Conservation (phyloP, 2,888 invertebrate genomes). For the Caenorhabditis wallacei region DNA sequence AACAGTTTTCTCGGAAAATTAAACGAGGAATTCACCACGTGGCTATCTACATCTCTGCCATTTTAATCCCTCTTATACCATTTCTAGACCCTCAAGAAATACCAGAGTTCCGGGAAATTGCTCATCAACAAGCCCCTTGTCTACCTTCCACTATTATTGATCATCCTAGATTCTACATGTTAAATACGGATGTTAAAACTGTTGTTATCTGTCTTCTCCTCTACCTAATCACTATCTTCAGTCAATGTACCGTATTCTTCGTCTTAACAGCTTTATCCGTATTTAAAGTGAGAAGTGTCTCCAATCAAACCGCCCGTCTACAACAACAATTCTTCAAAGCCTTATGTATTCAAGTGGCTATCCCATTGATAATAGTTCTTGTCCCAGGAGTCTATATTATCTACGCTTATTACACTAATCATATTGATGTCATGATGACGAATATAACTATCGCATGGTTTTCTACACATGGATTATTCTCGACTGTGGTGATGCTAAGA, state of each 20-base stretch:
- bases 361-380: background rate
- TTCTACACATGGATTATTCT: background rate
- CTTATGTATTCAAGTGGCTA: background rate
- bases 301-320: background rate
- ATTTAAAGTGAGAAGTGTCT: background rate
- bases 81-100: background rate
- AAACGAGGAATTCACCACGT: constrained; percentile 1
- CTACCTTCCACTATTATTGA: background rate
- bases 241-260: background rate
- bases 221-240: background rate
- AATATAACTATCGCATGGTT: background rate
- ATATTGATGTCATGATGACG: background rate
- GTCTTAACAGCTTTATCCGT: background rate
- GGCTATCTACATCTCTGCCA: background rate
- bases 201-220: background rate
- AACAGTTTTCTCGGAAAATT: background rate
- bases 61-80: background rate
- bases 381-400: background rate
- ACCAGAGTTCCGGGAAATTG: background rate
- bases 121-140: constrained; percentile 6
- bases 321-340: constrained; percentile 9
- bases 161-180: constrained; percentile 3
- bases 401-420: background rate
- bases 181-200: background rate
- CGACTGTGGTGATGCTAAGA: background rate